Base-by-base conservation (phyloP, 2,113 vertebrate species). In the Dendrocopos noguchii region DNA sequence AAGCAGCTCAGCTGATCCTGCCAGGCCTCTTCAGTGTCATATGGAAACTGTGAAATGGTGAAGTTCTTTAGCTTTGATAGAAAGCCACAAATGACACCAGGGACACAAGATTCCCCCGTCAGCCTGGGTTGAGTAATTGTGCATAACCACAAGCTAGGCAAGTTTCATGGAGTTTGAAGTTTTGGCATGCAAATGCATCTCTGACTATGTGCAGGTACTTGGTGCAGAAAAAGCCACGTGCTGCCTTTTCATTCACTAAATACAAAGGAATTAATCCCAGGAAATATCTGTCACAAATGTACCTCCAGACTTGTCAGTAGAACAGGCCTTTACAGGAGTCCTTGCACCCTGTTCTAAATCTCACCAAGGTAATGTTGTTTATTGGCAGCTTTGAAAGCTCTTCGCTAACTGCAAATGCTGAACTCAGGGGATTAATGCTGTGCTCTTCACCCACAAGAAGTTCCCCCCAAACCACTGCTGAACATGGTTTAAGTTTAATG, bases 1-100 rank as follows among this genome's bases (percentile, higher is more conserved):
- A 79, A 81, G 89, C 34, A 94, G 87, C 70, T 65, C 10, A n/a
- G 44, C 57, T 85, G 70, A 44, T 80, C 59, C 36, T 76, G 52
- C 68, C 63, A 80, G 53, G 52, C 19, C 71, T 75, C 70, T 80
- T 60, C 70, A 31, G 46, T 20, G 33, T 56, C 84, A 80, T 24
- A 59, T 25, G 68, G 79, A 87, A 87, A 87, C 80, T 39, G 56
- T 36, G 53, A 84, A 88, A 72, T 20, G 31, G 6, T 80, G 79
- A 75, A 76, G 57, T 71, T 76, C 44, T 60, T 83, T 12, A 70
- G 50, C 52, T 55, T 65, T 80, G 64, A 84, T 80, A 75, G 64
- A 74, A 91, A 91, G 74, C 88, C 92, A 88, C 70, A 88, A 80
- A 61, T 50, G 64, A 75, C 84, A 75, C 68, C 39, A 87, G 70